These are phyloP conservation scores for Drosophila acutilabella DNA, from an alignment of 2,888 invertebrate species.

Conservation along the genomic window DNA sequence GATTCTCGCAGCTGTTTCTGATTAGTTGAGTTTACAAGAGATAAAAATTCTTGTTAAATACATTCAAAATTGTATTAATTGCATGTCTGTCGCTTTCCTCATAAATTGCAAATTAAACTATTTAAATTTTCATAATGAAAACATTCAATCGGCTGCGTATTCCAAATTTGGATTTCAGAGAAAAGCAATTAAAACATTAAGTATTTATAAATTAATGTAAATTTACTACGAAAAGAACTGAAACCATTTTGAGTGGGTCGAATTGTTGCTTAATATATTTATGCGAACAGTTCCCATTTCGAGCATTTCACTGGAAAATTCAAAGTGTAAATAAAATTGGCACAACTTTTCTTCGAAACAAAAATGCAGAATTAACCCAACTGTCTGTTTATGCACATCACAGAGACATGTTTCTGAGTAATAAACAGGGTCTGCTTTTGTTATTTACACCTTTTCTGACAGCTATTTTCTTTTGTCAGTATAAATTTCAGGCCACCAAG, in stretches of 20 bases:
- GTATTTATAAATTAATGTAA: too few relatives aligned
- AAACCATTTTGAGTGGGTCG: too few relatives aligned
- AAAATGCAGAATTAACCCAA: too few relatives aligned
- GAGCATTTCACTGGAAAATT: too few relatives aligned
- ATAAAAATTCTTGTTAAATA: neutral
- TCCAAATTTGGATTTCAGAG: neutral
- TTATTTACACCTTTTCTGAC: neutral
- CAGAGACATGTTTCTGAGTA: too few relatives aligned
- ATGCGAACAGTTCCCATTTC: too few relatives aligned
- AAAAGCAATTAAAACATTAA: too few relatives aligned
- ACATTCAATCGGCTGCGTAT: slow-evolving; percentile 21
- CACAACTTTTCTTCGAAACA: too few relatives aligned
- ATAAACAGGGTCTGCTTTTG: neutral
- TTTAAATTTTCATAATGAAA: neutral
- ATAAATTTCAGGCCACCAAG: slow-evolving; percentile 84
- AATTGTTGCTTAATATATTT: neutral
- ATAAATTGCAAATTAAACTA: slow-evolving; percentile 6
- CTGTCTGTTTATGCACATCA: too few relatives aligned
- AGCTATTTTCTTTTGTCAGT: slow-evolving; percentile 58
- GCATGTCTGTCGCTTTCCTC: slow-evolving; percentile 50
- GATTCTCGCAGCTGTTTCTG: slow-evolving; percentile 63
- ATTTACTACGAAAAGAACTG: too few relatives aligned
- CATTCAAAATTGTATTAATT: neutral
- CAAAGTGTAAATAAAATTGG: too few relatives aligned
- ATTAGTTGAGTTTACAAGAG: neutral